Evolutionary conservation across 2,113 vertebrate species (phyloP), one percentile per base, ranked within the genome.

Genomic region (Nanorana parkeri): DNA sequence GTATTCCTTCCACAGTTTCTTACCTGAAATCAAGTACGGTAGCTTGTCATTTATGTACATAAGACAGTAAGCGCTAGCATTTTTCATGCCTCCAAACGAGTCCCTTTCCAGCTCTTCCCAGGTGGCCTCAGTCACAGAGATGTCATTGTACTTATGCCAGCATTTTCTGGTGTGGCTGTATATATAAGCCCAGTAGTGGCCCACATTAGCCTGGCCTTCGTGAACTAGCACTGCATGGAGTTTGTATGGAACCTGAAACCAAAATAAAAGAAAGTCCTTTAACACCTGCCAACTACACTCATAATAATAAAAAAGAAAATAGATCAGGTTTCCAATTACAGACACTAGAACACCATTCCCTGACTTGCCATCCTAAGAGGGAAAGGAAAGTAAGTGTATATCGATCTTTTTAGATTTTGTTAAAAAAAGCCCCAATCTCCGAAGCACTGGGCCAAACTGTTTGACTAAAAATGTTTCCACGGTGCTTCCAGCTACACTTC

Each of bases 171-270:
- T 84, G 29, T 95, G 96, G 87, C 96, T 90, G 0, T 94, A 97
- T 56, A 98, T 92, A 75, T 96, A 99, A n/a, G 97, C 96, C 98
- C 97, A 99, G 91, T 99, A 99, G 86, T 99, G 98, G 2, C 98
- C 97, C 0, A 97, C 96, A 0, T 96, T 97, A 0, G 98, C 98
- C 82, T 99, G 97, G 26, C 98, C 98, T 83, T 99, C 97, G 0
- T 99, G 98, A 3, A 99, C 97, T 1, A 99, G 90, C 47, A 99
- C 97, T 0, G 97, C 97, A 0, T 99, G 98, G 68, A 99, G 91
- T 52, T 84, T 93, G 75, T 99, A 99, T 23, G 98, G 96, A n/a
- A 96, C 95, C 98, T 99, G 10, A 3, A 26, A 24, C 28, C 36
- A 51, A 24, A 36, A 36, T 10, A 6, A 78, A 51, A 24, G 24